Base-by-base conservation (phyloP, 2,888 invertebrate genomes). In the Thysanoteuthis rhombus region DNA sequence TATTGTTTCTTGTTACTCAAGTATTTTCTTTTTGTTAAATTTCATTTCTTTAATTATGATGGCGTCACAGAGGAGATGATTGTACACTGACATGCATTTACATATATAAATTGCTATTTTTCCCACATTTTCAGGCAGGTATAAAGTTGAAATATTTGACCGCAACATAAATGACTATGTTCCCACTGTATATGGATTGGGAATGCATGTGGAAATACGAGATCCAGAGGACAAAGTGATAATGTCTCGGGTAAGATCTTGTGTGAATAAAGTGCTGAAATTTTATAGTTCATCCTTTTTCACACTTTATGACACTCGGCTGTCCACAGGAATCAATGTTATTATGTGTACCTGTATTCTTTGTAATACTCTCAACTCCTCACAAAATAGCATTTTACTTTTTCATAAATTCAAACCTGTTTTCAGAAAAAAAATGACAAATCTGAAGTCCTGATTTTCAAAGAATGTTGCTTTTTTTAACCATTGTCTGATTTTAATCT, bases 181-280 rank as follows among this genome's bases (percentile, higher is more conserved):
- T 98, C 99, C 99, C 2, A 99, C 99, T 3, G 98, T 98, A 28
- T 98, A 99, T 52, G 99, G 99, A 42, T 99, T 99, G 95, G 99
- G 99, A 90, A 97, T 97, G 97, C 97, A 97, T 95, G 97, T 97
- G 92, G 97, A 97, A 94, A 96, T 99, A 1, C 98, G 98, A 95
- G 99, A 99, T 97, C 99, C 99, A 22, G 99, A 99, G 96, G 99
- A 99, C 97, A 99, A 99, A 97, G 98, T 98, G n/a, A 98, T 99
- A 94, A 97, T 99, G 94, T 99, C 99, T 0, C 98, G 99, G 97
- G 98, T 99, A 97, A 97, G 97, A 94, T 36, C n/a, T 58, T 38
- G 58, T 92, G 75, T 75, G 75, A 75, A 52, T 58, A 36, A 39
- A n/a, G 39, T 93, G 52, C 36, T 10, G 45, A 45, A 42, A 39